Percentiles rank a stretch among this genome's conserved stretches.
Conservation (phyloP, 2,113 vertebrate genomes). For the Protobothrops mucrosquamatus region DNA sequence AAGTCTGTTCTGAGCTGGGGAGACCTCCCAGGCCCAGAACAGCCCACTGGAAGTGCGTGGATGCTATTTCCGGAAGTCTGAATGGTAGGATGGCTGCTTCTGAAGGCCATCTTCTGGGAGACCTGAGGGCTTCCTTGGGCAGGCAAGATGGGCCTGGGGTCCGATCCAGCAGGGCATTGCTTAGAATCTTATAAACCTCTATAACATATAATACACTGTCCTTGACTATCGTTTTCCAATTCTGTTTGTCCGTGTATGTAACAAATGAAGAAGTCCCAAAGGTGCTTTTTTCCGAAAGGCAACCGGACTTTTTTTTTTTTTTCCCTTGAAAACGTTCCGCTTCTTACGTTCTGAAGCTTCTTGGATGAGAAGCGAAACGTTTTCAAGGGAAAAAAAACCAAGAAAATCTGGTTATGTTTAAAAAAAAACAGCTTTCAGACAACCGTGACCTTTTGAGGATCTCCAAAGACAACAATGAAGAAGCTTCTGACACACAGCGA, state of each 20-base stretch:
- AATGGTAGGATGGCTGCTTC: background rate
- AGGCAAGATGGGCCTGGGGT: background rate
- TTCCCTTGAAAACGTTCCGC: no score
- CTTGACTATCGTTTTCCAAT: background rate
- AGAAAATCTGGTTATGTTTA: background rate
- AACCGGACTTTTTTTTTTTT: background rate
- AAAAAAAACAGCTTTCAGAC: background rate
- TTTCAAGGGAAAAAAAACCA: background rate
- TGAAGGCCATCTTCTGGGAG: background rate
- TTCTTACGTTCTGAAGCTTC: background rate
- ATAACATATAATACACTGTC: no score
- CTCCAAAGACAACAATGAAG: background rate
- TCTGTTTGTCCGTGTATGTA: background rate
- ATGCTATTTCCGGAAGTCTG: no score
- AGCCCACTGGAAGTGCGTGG: no score
- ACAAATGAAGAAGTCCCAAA: background rate
- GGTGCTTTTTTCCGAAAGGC: background rate
- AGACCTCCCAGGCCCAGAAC: no score
- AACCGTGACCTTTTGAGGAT: background rate
- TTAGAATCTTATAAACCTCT: background rate
- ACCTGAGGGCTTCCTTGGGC: background rate
- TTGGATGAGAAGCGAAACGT: background rate
- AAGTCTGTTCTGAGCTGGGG: no score
- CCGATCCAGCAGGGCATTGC: background rate
- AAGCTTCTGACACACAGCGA: background rate